phyloP scores from a whole-genome alignment of 2,113 vertebrate species.

The Neodon shergylaensis region DNA sequence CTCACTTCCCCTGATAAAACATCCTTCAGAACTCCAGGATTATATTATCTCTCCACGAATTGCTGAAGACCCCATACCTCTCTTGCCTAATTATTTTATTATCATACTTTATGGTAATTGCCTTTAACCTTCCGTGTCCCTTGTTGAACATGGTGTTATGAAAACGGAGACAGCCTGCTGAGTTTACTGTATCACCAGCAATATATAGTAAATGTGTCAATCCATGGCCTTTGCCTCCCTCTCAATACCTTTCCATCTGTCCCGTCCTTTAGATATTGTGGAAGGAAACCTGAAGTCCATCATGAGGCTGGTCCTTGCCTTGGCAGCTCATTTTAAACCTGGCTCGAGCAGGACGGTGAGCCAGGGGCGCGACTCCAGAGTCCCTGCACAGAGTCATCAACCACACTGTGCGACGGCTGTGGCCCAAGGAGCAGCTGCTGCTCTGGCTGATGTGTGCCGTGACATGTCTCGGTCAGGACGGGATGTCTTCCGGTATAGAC shows the following conservation, averaged over 20 bases:
- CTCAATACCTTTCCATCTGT: slow-evolving; percentile 48
- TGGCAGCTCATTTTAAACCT: slow-evolving; percentile 98
- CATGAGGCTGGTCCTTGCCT: slow-evolving; percentile 96
- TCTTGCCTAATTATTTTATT: not conserved
- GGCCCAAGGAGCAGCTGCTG: slow-evolving; percentile 92
- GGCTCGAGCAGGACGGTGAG: slow-evolving; percentile 78
- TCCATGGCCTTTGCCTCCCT: not conserved
- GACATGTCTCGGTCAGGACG: slow-evolving; percentile 90
- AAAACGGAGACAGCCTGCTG: not conserved
- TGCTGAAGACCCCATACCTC: not conserved
- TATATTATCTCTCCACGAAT: not conserved
- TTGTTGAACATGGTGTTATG: not conserved
- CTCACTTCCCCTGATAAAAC: not conserved
- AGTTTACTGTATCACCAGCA: not conserved
- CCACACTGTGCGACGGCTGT: slow-evolving; percentile 92
- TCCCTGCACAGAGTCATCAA: slow-evolving; percentile 83
- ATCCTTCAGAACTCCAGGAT: not conserved
- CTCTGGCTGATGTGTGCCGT: slow-evolving; percentile 91
- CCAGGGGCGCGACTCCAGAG: slow-evolving; percentile 75
- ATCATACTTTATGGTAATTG: not conserved
- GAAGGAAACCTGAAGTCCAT: slow-evolving; percentile 97
- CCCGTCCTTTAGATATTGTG: slow-evolving; percentile 90
- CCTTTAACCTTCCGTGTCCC: not conserved
- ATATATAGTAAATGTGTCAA: fast-evolving
- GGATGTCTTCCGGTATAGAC: slow-evolving; percentile 87